Conservation (phyloP, 2,113 vertebrate species). For the Amblyornis subalaris region DNA sequence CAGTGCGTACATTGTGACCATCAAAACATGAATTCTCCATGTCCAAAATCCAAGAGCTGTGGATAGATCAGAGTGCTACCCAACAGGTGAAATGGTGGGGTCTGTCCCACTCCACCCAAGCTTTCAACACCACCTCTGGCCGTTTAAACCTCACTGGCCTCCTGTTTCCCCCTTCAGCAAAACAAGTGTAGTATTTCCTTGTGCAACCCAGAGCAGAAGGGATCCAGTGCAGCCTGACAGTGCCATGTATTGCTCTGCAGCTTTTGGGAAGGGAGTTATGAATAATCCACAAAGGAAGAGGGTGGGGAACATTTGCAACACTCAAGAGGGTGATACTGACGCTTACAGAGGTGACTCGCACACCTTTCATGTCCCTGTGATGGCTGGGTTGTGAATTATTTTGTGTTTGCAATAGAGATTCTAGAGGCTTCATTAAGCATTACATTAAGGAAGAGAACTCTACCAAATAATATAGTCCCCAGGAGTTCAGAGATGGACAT, state of each 20-base stretch:
- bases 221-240: neutral
- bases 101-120: neutral
- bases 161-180: neutral
- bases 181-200: neutral
- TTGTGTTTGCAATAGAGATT: neutral
- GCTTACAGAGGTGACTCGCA: neutral
- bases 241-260: neutral
- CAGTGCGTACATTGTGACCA: neutral
- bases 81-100: neutral
- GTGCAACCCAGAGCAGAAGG: neutral
- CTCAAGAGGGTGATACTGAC: neutral
- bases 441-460: neutral
- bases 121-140: neutral
- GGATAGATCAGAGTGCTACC: neutral
- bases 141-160: neutral
- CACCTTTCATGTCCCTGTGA: neutral
- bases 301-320: neutral
- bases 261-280: neutral
- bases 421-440: neutral
- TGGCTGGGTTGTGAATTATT: neutral
- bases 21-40: neutral
- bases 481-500: neutral
- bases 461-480: neutral
- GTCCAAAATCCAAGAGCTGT: neutral
- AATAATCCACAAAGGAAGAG: neutral